phyloP scores from a whole-genome alignment of 2,113 vertebrate species.

The Eurystomus gularis region DNA sequence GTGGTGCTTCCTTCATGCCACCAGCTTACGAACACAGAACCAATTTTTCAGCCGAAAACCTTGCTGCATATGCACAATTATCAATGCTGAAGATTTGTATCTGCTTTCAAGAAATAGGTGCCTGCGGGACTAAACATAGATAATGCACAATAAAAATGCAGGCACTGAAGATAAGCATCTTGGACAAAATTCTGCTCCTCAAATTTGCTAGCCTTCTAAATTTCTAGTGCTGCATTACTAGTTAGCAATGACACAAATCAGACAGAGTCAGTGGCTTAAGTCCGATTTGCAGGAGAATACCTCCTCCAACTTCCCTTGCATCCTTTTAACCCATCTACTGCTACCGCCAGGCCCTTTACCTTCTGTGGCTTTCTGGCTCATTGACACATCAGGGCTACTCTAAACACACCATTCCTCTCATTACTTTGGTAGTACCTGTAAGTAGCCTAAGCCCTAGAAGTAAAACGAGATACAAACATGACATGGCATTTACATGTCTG shows the following conservation, averaged over 20 bases:
- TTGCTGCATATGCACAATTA: background rate
- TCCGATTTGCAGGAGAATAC: background rate
- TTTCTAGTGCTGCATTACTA: background rate
- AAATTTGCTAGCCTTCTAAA: background rate
- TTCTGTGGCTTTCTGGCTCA: background rate
- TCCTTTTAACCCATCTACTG: background rate
- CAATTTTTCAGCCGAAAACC: background rate
- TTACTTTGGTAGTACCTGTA: background rate
- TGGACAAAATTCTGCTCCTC: background rate
- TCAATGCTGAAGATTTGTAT: background rate
- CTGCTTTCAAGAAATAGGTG: background rate
- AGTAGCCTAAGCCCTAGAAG: background rate
- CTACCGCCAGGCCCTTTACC: background rate
- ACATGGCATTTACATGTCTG: background rate
- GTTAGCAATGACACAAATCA: background rate
- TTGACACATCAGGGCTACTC: background rate
- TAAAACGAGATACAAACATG: background rate
- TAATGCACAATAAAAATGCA: background rate
- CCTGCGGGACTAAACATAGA: background rate
- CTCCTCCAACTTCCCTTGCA: background rate
- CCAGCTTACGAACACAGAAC: background rate
- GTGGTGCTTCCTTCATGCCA: background rate
- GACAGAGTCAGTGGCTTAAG: background rate
- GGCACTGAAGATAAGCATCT: background rate
- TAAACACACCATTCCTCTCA: background rate